Evolutionary conservation across 2,797 vertebrate species (phyloP).

Genomic region (Fringilla coelebs): DNA sequence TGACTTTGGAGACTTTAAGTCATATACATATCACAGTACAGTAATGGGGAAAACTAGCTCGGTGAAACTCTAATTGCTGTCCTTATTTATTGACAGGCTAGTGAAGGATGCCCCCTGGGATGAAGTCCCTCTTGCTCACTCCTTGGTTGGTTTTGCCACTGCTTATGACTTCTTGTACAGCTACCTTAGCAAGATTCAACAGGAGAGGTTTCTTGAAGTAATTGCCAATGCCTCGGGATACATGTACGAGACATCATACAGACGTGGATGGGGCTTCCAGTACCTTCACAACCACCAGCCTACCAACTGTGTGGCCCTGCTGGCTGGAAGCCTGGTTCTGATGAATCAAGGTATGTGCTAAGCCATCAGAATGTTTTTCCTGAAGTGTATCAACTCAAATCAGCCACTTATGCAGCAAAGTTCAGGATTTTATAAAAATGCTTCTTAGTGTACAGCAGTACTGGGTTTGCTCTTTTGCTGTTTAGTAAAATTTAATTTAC

Average conservation of each 20-base stretch:
- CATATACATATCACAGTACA: background rate
- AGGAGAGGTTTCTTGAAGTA: slow-evolving; percentile 92
- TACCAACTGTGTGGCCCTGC: slow-evolving; percentile 96
- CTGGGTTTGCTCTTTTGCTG: background rate
- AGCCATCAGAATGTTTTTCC: background rate
- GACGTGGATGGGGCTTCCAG: slow-evolving; percentile 96
- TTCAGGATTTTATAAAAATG: background rate
- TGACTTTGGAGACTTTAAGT: background rate
- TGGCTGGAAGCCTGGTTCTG: slow-evolving; percentile 91
- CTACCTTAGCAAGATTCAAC: slow-evolving; percentile 89
- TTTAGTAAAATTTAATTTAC: background rate
- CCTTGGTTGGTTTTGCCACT: slow-evolving; percentile 94
- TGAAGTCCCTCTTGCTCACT: slow-evolving; percentile 96
- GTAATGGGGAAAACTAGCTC: background rate
- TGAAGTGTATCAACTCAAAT: background rate
- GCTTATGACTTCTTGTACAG: slow-evolving; percentile 95
- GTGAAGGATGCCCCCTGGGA: slow-evolving; percentile 97
- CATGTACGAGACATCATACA: slow-evolving; percentile 95
- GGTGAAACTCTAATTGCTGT: background rate
- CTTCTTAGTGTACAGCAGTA: background rate
- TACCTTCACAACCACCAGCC: slow-evolving; percentile 99
- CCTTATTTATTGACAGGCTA: slow-evolving; percentile 81
- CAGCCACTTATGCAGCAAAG: background rate
- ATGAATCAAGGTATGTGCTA: slow-evolving; percentile 91
- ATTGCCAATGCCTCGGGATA: slow-evolving; percentile 91